phyloP scores from a whole-genome alignment of 2,888 invertebrate species.

The Agrilus mali region DNA sequence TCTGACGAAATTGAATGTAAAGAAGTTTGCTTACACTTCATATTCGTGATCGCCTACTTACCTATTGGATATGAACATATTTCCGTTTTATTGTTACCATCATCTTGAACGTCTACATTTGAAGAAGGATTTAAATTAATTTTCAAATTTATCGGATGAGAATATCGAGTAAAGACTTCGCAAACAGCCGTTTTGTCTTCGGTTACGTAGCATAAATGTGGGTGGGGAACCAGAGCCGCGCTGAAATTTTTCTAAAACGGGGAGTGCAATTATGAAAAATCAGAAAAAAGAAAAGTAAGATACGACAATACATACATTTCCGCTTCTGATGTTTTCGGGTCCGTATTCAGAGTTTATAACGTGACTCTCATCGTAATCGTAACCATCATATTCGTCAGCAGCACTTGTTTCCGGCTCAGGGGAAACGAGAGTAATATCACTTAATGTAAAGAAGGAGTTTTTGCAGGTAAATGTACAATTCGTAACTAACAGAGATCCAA shows the following conservation, averaged over 20 bases:
- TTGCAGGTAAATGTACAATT: slow-evolving; percentile 62
- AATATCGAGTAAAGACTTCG: slow-evolving; percentile 47
- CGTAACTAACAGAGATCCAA: slow-evolving; percentile 51
- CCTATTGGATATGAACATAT: slow-evolving; percentile 60
- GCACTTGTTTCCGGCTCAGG: slow-evolving; percentile 18
- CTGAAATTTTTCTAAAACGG: background rate
- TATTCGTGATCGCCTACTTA: slow-evolving; percentile 20
- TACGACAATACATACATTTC: slow-evolving; percentile 19
- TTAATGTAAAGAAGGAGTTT: slow-evolving; percentile 13
- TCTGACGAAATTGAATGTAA: background rate
- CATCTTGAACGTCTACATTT: slow-evolving; percentile 33
- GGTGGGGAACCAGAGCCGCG: slow-evolving; percentile 23
- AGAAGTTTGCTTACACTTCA: slow-evolving; percentile 12
- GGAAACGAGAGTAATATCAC: slow-evolving; percentile 13
- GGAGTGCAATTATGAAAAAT: no score
- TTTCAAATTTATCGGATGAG: slow-evolving; percentile 38
- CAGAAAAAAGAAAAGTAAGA: background rate
- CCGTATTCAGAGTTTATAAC: no score
- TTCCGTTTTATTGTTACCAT: slow-evolving; percentile 14
- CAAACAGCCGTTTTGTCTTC: slow-evolving; percentile 33
- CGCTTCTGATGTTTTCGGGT: slow-evolving; percentile 23
- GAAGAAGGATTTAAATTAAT: slow-evolving; percentile 40
- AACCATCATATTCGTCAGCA: slow-evolving; percentile 17
- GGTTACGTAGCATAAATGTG: slow-evolving; percentile 45
- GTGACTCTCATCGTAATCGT: slow-evolving; percentile 26